These are phyloP conservation scores for Ephestia elutella DNA, from an alignment of 1,140 invertebrate species.

Conservation along the genomic window DNA sequence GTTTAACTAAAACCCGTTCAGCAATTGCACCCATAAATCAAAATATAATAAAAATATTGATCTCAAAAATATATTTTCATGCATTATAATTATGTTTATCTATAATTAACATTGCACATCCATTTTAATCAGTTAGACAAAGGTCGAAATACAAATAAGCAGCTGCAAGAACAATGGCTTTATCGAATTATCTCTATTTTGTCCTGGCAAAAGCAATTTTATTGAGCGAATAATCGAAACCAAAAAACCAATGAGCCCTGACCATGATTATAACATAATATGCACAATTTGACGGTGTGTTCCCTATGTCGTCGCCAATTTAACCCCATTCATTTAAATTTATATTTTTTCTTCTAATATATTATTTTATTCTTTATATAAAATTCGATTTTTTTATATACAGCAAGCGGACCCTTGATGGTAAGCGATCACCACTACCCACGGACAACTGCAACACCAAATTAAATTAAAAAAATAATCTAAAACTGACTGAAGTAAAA, in stretches of 20 bases:
- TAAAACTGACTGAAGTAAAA: too few species aligned
- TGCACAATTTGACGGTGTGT: constrained; percentile 24
- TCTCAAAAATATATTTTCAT: not conserved
- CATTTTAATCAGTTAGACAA: not conserved
- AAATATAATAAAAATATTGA: too few species aligned
- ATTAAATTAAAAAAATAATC: too few species aligned
- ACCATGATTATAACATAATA: constrained; percentile 36
- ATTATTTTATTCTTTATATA: too few species aligned
- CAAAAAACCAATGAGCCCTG: constrained; percentile 33
- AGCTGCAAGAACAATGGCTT: constrained; percentile 6
- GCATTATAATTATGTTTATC: not conserved
- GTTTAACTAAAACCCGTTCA: too few species aligned
- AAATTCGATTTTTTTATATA: too few species aligned
- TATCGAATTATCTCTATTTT: constrained; percentile 7
- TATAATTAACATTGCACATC: not conserved
- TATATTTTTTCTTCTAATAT: too few species aligned
- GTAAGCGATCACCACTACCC: too few species aligned
- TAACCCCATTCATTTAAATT: not conserved
- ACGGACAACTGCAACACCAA: too few species aligned
- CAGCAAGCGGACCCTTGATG: too few species aligned
- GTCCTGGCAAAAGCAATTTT: constrained; percentile 1
- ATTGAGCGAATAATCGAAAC: constrained; percentile 12
- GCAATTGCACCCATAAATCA: too few species aligned
- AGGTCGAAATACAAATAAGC: not conserved
- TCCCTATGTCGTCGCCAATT: not conserved